Evolutionary conservation across 2,797 vertebrate species (phyloP).

Genomic region (Channa striata): DNA sequence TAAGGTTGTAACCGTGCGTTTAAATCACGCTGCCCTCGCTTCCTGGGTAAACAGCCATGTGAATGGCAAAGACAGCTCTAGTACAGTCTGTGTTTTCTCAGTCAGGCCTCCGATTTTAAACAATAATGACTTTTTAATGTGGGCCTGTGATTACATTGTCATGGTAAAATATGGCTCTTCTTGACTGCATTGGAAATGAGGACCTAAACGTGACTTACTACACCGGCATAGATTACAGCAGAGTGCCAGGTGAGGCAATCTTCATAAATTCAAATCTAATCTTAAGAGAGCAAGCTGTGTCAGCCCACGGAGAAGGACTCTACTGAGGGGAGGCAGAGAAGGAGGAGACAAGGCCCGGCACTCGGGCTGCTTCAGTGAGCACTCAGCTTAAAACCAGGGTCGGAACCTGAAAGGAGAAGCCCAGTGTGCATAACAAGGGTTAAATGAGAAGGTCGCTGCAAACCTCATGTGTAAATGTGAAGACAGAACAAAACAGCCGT

Average conservation of each 20-base stretch:
- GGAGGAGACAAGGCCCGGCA: conserved; percentile 18
- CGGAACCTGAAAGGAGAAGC: not conserved
- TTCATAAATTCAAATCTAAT: conserved; percentile 99
- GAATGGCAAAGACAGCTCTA: conserved; percentile 95
- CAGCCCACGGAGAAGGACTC: conserved; percentile 84
- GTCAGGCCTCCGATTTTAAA: conserved; percentile 96
- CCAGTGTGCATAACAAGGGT: not conserved
- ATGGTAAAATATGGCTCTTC: conserved; percentile 94
- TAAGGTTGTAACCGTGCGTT: conserved; percentile 87
- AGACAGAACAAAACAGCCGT: not conserved
- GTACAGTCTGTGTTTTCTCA: conserved; percentile 95
- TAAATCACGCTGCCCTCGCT: conserved; percentile 92
- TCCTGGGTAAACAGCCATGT: conserved; percentile 93
- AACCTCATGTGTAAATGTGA: not conserved
- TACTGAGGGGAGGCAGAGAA: conserved; percentile 37
- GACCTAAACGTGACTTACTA: conserved; percentile 92
- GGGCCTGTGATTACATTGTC: conserved; percentile 99
- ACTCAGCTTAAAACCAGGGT: not conserved
- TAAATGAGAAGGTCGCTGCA: not conserved
- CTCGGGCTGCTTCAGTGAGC: conserved; percentile 25
- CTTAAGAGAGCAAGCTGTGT: conserved; percentile 89
- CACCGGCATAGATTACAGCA: conserved; percentile 87
- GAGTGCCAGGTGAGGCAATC: conserved; percentile 93
- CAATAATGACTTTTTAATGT: conserved; percentile 99
- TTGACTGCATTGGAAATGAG: conserved; percentile 93